Base-by-base conservation (phyloP, 2,113 vertebrate genomes). In the Gymnarchus niloticus region DNA sequence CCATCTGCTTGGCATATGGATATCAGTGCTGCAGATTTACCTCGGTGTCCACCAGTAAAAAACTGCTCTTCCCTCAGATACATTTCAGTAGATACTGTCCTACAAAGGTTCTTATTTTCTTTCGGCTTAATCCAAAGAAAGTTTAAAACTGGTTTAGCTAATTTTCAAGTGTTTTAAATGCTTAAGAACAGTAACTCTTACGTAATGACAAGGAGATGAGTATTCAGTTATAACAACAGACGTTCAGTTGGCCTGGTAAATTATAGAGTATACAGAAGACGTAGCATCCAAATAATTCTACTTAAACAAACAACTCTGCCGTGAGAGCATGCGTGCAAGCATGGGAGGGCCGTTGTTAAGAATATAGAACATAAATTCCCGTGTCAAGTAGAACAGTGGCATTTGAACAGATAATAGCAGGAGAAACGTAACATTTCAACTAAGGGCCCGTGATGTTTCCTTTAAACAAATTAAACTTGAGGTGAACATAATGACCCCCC, bases 261-360 rank as follows among this genome's bases (percentile, higher is more conserved):
- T 61, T 2, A 61, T 61, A 9, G n/a, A 9, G 7, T 61, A 6
- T 61, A 9, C n/a, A n/a, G n/a, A n/a, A n/a, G n/a, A n/a, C n/a
- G 57, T 28, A 61, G 28, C 28, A 61, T 61, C 57, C 8, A 28
- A 61, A 61, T 25, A 61, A 28, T 61, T 1, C 23, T 61, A 61
- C 23, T 61, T 61, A 61, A 25, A 61, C 56, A 8, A 57, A 57
- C 28, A 3, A 94, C 90, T 80, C 84, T n/a, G n/a, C n/a, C n/a
- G n/a, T n/a, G n/a, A n/a, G n/a, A n/a, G n/a, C n/a, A n/a, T n/a
- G n/a, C n/a, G n/a, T n/a, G n/a, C n/a, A n/a, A n/a, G n/a, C n/a
- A n/a, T n/a, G n/a, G n/a, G n/a, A n/a, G n/a, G n/a, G n/a, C n/a
- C n/a, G n/a, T n/a, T n/a, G n/a, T n/a, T n/a, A n/a, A n/a, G n/a